Evolutionary conservation across 2,888 invertebrate genomes (phyloP).

Genomic region (Ctenicera cuprea): DNA sequence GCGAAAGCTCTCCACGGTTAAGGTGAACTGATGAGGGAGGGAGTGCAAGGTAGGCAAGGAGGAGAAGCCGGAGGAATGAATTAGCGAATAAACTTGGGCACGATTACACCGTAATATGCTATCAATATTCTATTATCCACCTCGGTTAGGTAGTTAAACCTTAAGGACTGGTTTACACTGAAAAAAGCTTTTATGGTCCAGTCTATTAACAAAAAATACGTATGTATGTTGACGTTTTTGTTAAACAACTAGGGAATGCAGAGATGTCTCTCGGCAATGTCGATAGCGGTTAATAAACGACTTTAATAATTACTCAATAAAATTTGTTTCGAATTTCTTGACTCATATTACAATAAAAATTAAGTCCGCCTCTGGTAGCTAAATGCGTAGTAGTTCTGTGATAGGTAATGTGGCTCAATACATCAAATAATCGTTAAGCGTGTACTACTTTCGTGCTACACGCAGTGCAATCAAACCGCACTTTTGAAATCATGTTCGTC

Average conservation of each 20-base stretch:
- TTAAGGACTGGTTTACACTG: slow-evolving; percentile 38
- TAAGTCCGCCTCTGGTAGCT: not conserved
- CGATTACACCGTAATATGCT: slow-evolving; percentile 51
- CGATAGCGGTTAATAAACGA: no score
- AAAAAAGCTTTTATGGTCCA: slow-evolving; percentile 1
- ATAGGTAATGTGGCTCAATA: slow-evolving; percentile 9
- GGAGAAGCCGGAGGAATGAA: slow-evolving; percentile 44
- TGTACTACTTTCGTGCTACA: slow-evolving; percentile 13
- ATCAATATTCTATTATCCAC: slow-evolving; percentile 53
- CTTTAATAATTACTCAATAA: no score
- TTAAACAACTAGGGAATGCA: no score
- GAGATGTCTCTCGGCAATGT: no score
- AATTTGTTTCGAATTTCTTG: no score
- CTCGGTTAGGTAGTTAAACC: slow-evolving; percentile 47
- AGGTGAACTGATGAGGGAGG: slow-evolving; percentile 6
- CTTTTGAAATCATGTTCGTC: slow-evolving; percentile 19
- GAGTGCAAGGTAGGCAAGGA: slow-evolving; percentile 20
- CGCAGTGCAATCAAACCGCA: slow-evolving; percentile 24
- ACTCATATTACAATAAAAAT: no score
- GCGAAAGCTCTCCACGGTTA: not conserved
- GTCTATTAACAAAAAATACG: not conserved
- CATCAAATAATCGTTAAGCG: slow-evolving; percentile 26
- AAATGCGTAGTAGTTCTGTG: not conserved
- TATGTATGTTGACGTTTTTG: no score
- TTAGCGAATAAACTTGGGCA: slow-evolving; percentile 51